Evolutionary conservation across 1,140 invertebrate species (phyloP).

Genomic region (Lucilia cuprina): DNA sequence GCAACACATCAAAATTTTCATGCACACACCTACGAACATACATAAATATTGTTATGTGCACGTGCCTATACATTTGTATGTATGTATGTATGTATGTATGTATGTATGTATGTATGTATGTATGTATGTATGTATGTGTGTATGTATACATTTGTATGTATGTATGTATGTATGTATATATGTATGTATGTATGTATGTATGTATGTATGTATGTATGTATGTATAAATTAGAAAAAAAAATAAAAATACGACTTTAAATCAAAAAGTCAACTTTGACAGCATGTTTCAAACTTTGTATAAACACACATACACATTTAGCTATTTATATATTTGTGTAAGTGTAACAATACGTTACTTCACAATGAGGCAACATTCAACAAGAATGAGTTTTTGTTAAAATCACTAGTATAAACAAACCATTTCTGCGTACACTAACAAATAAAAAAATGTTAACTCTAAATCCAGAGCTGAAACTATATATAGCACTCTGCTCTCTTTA

Average conservation of each 20-base stretch:
- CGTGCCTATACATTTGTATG: too few species aligned
- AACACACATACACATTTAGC: neutral
- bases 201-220: too few species aligned
- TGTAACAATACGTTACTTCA: neutral
- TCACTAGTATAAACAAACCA: neutral
- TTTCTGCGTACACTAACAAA: neutral
- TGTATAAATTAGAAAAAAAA: too few species aligned
- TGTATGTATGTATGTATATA: too few species aligned
- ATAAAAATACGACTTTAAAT: neutral
- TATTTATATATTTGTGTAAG: neutral
- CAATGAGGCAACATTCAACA: neutral
- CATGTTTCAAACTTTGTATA: neutral
- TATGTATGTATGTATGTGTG: too few species aligned
- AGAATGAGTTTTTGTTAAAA: neutral
- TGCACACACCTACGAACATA: too few species aligned
- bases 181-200: too few species aligned
- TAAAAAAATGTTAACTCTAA: neutral
- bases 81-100: too few species aligned
- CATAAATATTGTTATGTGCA: too few species aligned
- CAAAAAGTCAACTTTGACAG: slow-evolving; percentile 10
- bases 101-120: too few species aligned
- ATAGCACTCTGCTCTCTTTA: neutral
- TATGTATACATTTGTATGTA: too few species aligned
- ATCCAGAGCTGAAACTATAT: neutral
- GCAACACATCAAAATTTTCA: too few species aligned